These are phyloP conservation scores for Hoplostethus atlanticus DNA, from an alignment of 2,797 vertebrate species.

Conservation along the genomic window DNA sequence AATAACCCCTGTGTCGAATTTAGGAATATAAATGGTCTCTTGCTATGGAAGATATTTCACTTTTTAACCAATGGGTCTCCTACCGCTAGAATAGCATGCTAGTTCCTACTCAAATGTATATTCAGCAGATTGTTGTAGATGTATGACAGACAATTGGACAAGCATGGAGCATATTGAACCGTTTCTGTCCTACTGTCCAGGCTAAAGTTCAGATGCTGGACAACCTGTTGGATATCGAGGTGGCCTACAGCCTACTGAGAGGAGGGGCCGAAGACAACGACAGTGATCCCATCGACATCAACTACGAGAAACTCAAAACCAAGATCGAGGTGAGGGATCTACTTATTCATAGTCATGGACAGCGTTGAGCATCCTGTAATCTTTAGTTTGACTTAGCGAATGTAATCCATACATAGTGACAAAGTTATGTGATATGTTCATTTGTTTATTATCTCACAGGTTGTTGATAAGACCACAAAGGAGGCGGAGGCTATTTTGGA, in stretches of 20 bases:
- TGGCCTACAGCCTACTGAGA: conserved; percentile 96
- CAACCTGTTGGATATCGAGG: conserved; percentile 98
- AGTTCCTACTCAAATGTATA: too few species aligned
- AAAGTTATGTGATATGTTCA: neutral
- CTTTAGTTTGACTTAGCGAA: neutral
- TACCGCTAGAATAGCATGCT: neutral
- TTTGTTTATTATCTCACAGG: conserved; percentile 79
- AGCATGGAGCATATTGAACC: neutral
- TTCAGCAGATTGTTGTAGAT: too few species aligned
- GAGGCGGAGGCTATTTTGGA: conserved; percentile 92
- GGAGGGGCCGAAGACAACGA: conserved; percentile 93
- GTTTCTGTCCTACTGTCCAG: conserved; percentile 71
- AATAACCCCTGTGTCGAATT: neutral
- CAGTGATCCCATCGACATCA: conserved; percentile 96
- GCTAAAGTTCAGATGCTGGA: conserved; percentile 98
- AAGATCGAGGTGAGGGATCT: conserved; percentile 89
- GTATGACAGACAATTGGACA: too few species aligned
- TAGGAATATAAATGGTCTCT: neutral
- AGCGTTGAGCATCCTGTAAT: neutral
- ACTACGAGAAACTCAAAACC: conserved; percentile 98
- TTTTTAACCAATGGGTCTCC: too few species aligned
- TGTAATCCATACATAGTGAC: neutral
- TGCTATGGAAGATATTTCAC: neutral
- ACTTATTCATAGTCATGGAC: neutral
- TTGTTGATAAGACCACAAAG: conserved; percentile 91